Evolutionary conservation across 1,140 invertebrate genomes (phyloP), one percentile per base, ranked within the genome.

Genomic region (Drosophila guanche): DNA sequence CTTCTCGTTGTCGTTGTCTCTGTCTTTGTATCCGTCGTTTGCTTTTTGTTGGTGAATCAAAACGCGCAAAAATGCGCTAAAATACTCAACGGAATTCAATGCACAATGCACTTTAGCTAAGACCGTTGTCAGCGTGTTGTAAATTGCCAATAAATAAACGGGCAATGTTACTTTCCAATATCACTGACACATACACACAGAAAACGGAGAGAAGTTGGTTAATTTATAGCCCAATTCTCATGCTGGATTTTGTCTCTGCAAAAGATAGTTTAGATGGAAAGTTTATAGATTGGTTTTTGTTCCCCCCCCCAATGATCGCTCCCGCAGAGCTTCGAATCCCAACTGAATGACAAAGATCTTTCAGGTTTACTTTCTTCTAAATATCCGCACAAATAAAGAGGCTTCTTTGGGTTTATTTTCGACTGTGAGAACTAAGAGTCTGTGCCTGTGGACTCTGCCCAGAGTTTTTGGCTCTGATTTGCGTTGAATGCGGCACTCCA

Each of bases 41-140:
- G 85, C 46, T 37, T 8, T 12, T 37, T 8, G 0, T 37, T 33
- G 3, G 33, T 29, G 10, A 67, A 76, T 76, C 76, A 73, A 89
- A 75, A 81, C 69, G 83, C 77, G 76, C 63, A 77, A 79, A 89
- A 66, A 89, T 89, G 79, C 79, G 66, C 67, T 42, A 60, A 85
- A 80, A 56, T 37, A 42, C 23, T 45, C 60, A 48, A 63, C 43
- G 55, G 42, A 63, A 54, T 50, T 65, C 22, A 43, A 57, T 54
- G 74, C 78, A 78, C 33, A 62, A 61, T 69, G 58, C 45, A 47
- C 41, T 60, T 53, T 52, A 16, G 51, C 42, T 47, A 37, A 37
- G 33, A 37, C 33, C 33, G 12, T 51, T 56, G 40, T 68, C 37
- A 10, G 23, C 40, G 22, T 25, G 14, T 20, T 73, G 56, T 61